These are phyloP conservation scores for Drosophila subsilvestris DNA, from an alignment of 2,888 invertebrate species.

Conservation along the genomic window DNA sequence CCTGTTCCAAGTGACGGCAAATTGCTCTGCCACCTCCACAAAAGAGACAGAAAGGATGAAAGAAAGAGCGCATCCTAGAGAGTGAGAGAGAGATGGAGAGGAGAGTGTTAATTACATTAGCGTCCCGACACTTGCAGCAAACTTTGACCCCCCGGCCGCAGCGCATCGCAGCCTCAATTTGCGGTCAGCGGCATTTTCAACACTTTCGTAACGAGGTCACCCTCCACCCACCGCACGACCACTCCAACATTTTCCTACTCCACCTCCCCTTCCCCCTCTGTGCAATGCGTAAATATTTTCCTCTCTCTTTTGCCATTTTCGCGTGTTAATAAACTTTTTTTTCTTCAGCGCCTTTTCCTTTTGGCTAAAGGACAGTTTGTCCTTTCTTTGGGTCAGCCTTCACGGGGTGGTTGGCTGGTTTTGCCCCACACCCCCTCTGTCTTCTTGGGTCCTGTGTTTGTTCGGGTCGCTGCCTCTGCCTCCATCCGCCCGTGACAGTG, in stretches of 20 bases:
- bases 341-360: not conserved
- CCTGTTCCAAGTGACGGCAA: conserved; percentile 75
- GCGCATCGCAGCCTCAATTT: conserved; percentile 32
- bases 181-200: conserved; percentile 63
- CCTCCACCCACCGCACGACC: conserved; percentile 20
- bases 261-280: conserved; percentile 5
- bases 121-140: conserved; percentile 42
- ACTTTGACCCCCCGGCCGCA: conserved; percentile 61
- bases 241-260: conserved; percentile 4
- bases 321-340: conserved; percentile 68
- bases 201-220: conserved; percentile 72
- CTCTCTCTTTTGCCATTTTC: not conserved
- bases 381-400: conserved; percentile 20
- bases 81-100: conserved; percentile 17
- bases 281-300: conserved; percentile 38
- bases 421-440: conserved; percentile 22
- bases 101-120: conserved; percentile 71
- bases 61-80: conserved; percentile 43
- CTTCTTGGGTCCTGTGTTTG: conserved; percentile 21
- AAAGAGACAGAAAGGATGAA: conserved; percentile 23
- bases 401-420: not conserved
- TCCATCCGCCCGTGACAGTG: conserved; percentile 60
- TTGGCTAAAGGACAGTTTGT: conserved; percentile 22
- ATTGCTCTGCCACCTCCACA: conserved; percentile 47
- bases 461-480: conserved; percentile 17